Evolutionary conservation across 2,888 invertebrate species (phyloP).

Genomic region (Calameuta idolon): DNA sequence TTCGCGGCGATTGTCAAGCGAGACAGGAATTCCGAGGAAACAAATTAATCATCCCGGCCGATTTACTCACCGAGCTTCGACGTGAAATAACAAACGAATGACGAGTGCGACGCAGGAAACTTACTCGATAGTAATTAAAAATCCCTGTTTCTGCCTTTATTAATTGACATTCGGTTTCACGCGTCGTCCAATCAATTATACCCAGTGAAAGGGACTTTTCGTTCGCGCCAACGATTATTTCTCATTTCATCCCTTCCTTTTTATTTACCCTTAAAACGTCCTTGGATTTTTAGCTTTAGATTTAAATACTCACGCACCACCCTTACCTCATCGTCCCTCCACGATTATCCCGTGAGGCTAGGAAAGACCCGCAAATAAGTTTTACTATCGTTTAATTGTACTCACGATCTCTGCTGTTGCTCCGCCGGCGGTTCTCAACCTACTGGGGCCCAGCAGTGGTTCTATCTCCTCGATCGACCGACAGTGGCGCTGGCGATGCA

Average conservation of each 20-base stretch:
- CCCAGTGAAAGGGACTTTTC: background rate
- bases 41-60: background rate
- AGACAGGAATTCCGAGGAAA: background rate
- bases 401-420: no score
- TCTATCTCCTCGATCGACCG: no score
- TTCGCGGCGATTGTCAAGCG: background rate
- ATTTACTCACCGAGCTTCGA: background rate
- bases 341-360: no score
- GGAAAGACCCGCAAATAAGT: no score
- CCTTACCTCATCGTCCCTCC: no score
- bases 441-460: no score
- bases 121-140: background rate
- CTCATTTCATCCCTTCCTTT: background rate
- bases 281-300: background rate
- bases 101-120: background rate
- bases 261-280: background rate
- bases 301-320: no score
- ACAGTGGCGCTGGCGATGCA: no score
- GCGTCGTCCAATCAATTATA: background rate
- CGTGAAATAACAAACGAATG: background rate
- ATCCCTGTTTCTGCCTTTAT: background rate
- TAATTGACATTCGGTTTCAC: background rate
- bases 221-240: background rate
- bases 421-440: no score
- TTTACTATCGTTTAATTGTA: no score